Evolutionary conservation across 30 jellyfish, hydroid and myxozoan genomes (phyloP).

Genomic region (Chironex yamaguchii): DNA sequence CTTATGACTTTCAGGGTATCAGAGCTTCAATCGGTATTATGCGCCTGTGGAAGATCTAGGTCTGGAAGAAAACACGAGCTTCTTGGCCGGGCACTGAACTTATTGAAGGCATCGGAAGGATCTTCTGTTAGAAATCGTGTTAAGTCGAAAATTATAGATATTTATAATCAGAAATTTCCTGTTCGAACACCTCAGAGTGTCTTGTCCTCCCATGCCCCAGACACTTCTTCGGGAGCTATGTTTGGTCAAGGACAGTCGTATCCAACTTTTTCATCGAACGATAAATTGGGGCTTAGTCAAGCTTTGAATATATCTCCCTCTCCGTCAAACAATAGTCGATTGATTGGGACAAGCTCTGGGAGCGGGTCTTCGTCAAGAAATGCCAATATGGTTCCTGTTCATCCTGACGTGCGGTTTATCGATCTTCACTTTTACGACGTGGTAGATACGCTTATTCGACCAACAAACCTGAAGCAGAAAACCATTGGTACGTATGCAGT

Average conservation of each 20-base stretch:
- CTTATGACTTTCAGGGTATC: constrained; percentile 86
- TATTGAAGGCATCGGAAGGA: constrained; percentile 74
- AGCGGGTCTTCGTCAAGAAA: background rate
- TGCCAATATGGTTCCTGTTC: constrained; percentile 76
- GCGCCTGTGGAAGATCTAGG: constrained; percentile 91
- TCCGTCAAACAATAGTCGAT: background rate
- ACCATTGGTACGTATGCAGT: constrained; percentile 74
- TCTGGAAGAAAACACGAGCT: constrained; percentile 95
- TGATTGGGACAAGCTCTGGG: background rate
- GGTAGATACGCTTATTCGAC: constrained; percentile 80
- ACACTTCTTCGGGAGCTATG: constrained; percentile 24
- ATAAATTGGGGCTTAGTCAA: background rate
- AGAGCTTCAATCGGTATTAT: constrained; percentile 84
- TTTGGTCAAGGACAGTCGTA: background rate
- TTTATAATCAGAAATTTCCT: constrained; percentile 81
- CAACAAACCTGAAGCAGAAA: constrained; percentile 73
- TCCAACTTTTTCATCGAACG: background rate
- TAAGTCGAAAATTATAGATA: constrained; percentile 77
- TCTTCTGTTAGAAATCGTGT: constrained; percentile 73
- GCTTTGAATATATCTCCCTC: background rate
- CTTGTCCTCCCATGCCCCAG: constrained; percentile 16
- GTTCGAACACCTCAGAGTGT: constrained; percentile 16
- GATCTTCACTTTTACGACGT: constrained; percentile 83
- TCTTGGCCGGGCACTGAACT: constrained; percentile 81
- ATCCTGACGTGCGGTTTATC: constrained; percentile 91